Conservation (phyloP, 2,797 vertebrate genomes). For the Anolis apletophallus region DNA sequence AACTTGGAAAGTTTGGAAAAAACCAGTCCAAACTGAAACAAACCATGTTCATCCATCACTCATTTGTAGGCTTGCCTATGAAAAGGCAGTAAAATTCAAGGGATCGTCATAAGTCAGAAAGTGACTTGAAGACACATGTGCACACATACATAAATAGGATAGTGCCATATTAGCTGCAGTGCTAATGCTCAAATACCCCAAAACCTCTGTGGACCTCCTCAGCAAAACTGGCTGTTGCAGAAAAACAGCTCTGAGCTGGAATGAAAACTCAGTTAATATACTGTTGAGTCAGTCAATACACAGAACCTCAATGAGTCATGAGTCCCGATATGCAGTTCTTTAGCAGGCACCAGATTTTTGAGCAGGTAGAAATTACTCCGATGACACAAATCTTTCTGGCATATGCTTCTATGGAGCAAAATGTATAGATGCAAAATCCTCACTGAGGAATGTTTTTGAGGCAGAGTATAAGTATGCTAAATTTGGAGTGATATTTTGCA, state of each 20-base stretch:
- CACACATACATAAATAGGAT: background rate
- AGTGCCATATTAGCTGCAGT: background rate
- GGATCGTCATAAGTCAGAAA: too few species aligned
- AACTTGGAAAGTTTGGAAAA: background rate
- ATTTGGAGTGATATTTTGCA: background rate
- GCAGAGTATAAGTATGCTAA: background rate
- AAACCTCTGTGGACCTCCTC: background rate
- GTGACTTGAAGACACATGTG: too few species aligned
- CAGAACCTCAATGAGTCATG: background rate
- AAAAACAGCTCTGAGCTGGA: background rate
- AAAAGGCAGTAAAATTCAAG: too few species aligned
- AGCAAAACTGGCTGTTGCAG: slow-evolving; percentile 4
- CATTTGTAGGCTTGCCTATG: background rate
- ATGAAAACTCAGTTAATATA: background rate
- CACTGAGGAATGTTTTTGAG: background rate
- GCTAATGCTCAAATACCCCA: background rate
- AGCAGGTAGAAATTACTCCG: background rate
- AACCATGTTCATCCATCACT: background rate
- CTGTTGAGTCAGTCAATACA: background rate
- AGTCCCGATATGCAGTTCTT: slow-evolving; percentile 1
- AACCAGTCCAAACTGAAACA: background rate
- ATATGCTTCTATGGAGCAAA: background rate
- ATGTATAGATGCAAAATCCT: background rate
- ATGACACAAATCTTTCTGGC: background rate
- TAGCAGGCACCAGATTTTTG: background rate